Evolutionary conservation across 2,888 invertebrate species (phyloP).

Genomic region (Deladenus siricidicola): DNA sequence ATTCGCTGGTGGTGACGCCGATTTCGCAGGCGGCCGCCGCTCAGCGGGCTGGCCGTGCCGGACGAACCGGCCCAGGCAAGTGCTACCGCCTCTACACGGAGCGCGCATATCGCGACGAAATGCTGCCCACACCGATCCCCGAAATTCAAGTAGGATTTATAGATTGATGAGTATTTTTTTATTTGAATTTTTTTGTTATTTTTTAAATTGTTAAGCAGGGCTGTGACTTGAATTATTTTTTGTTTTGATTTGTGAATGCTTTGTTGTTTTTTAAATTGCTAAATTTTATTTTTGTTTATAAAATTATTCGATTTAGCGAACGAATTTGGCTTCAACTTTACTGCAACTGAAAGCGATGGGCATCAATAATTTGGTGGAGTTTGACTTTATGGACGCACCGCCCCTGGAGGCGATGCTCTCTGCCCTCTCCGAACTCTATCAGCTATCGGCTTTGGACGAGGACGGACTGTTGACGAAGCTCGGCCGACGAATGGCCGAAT

Average conservation of each 20-base stretch:
- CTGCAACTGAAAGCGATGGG: slow-evolving; percentile 98
- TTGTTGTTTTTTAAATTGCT: too few relatives aligned
- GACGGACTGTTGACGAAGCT: slow-evolving; percentile 59
- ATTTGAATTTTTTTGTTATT: too few relatives aligned
- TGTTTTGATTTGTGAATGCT: too few relatives aligned
- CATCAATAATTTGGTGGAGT: slow-evolving; percentile 91
- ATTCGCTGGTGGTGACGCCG: slow-evolving; percentile 93
- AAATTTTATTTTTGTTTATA: too few relatives aligned
- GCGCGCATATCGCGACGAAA: slow-evolving; percentile 93
- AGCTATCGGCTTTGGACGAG: slow-evolving; percentile 88
- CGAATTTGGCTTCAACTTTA: slow-evolving; percentile 90
- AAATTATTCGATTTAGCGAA: too few relatives aligned
- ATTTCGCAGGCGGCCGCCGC: slow-evolving; percentile 94
- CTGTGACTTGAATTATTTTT: too few relatives aligned
- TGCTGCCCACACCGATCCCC: slow-evolving; percentile 93
- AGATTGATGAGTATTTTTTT: too few relatives aligned
- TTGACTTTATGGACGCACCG: slow-evolving; percentile 99
- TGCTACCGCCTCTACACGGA: slow-evolving; percentile 93
- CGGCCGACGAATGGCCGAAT: slow-evolving; percentile 88
- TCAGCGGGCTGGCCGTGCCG: slow-evolving; percentile 90
- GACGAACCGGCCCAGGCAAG: slow-evolving; percentile 94
- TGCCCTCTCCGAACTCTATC: slow-evolving; percentile 92
- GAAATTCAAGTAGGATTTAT: too few relatives aligned
- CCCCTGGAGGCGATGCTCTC: slow-evolving; percentile 79
- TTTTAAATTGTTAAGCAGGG: too few relatives aligned